Base-by-base conservation (phyloP, 2,797 vertebrate species). In the Babyrousa celebensis region DNA sequence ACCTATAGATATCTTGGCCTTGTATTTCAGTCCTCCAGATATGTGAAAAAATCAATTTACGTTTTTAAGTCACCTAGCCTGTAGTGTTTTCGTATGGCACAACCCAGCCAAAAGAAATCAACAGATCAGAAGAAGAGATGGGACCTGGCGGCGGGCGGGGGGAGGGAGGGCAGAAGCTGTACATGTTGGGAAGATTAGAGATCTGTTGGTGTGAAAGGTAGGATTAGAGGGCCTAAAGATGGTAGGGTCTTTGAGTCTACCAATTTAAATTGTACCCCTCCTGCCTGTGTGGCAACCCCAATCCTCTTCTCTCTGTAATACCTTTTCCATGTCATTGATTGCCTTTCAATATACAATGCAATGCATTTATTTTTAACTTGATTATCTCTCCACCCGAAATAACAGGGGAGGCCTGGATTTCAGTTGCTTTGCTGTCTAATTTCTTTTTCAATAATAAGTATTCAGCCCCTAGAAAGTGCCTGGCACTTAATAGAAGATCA, bases 241-340 rank as follows among this genome's bases (percentile, higher is more conserved):
- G 7, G 84, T 80, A 90, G 9, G 1, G 6, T 23, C 27, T 70
- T 17, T n/a, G 16, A 60, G 2, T 40, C n/a, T 9, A 21, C 7
- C 2, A 32, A 21, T 43, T 85, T 65, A 52, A 68, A 54, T 56
- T 12, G 0, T 23, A 36, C 3, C 5, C 6, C 23, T 48, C 6
- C 58, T 18, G 7, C 14, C n/a, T 60, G 6, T 16, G 3, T 20
- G 21, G 3, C 0, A 0, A 3, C 6, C 60, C 12, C 1, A 54
- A 12, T n/a, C 6, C 20, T 36, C 14, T 5, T 54, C 1, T 43
- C 10, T 71, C 4, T 78, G 1, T 40, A 54, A 40, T 4, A 20
- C 1, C 10, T 18, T 91, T 82, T 63, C 67, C 11, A 17, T 0
- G 4, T 62, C 32, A 14, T 23, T 52, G 20, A 15, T 15, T 12